Percentiles rank a stretch among this genome's conserved stretches.
Conservation (phyloP, 2,797 vertebrate genomes). For the Rhinophrynus dorsalis region DNA sequence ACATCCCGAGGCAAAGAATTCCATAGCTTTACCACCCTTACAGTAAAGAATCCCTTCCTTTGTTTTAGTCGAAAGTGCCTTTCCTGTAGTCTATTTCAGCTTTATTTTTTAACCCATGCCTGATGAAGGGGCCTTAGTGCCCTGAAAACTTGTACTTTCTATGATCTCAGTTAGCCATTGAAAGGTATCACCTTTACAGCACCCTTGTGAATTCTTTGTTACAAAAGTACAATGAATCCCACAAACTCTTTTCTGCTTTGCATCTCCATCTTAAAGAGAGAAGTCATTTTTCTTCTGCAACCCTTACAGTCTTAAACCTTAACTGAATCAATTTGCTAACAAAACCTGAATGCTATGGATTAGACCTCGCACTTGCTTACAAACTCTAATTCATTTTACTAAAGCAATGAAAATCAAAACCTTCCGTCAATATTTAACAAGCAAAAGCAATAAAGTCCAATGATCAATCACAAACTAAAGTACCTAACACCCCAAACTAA, state of each 20-base stretch:
- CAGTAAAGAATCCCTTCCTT: no score
- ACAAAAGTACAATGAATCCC: no score
- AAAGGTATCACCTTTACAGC: no score
- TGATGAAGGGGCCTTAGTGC: no score
- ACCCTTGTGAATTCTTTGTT: no score
- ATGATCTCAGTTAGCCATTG: no score
- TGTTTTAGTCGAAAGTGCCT: no score
- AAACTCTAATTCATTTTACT: not conserved
- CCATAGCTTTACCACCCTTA: no score
- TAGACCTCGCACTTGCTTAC: not conserved
- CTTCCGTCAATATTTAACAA: slow-evolving; percentile 10
- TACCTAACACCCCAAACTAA: not conserved
- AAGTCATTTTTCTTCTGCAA: slow-evolving; percentile 23
- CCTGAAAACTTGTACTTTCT: no score
- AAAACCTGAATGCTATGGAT: not conserved
- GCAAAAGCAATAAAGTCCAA: not conserved
- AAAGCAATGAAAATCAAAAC: not conserved
- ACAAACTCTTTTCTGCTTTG: slow-evolving; percentile 30
- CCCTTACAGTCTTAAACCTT: slow-evolving; percentile 20
- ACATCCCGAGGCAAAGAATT: no score
- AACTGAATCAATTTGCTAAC: slow-evolving; percentile 26
- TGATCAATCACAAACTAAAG: slow-evolving; percentile 5
- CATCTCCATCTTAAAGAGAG: slow-evolving; percentile 31
- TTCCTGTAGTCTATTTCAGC: no score
- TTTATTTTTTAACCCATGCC: no score